Conservation (phyloP, 2,797 vertebrate genomes). For the Trematomus bernacchii region DNA sequence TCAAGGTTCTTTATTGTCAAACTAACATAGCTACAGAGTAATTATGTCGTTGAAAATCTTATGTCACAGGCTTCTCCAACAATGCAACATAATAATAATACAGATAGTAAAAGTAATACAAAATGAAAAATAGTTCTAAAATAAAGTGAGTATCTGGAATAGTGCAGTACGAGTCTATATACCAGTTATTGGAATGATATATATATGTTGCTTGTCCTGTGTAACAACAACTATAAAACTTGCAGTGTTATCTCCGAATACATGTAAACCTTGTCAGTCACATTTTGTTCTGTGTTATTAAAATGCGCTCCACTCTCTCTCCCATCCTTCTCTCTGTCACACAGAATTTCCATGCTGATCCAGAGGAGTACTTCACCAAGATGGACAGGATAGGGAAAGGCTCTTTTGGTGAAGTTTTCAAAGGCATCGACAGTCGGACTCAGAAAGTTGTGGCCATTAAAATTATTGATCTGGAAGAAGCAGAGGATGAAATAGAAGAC, state of each 20-base stretch:
- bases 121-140: too few species aligned
- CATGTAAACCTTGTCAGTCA: background rate
- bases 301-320: background rate
- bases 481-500: conserved; percentile 99
- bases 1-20: too few species aligned
- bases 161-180: too few species aligned
- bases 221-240: background rate
- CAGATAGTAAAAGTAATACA: too few species aligned
- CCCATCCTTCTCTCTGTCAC: conserved; percentile 29
- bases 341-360: conserved; percentile 93
- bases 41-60: too few species aligned
- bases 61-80: too few species aligned
- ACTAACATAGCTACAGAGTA: too few species aligned
- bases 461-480: conserved; percentile 98
- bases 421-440: conserved; percentile 98
- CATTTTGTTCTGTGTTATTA: background rate
- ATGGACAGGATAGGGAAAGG: conserved; percentile 97
- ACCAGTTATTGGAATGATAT: too few species aligned
- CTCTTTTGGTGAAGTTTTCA: conserved; percentile 98
- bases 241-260: background rate
- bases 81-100: too few species aligned
- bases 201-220: background rate
- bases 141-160: too few species aligned
- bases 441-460: conserved; percentile 99
- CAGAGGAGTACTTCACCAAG: conserved; percentile 96